Base-by-base conservation (phyloP, 64 coral and sea anemone species). In the Platygyra sinensis region DNA sequence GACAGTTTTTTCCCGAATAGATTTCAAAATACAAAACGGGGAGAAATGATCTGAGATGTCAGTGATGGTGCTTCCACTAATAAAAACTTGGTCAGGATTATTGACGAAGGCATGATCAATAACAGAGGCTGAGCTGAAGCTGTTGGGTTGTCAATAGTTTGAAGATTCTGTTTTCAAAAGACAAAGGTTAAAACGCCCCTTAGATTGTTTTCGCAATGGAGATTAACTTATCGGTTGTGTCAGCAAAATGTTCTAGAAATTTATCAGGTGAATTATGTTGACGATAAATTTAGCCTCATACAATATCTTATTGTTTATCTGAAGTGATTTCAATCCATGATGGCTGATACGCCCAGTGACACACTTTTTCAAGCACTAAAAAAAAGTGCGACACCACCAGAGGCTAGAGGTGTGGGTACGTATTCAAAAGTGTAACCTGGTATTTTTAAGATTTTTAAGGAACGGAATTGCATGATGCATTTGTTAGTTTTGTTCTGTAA, bases 31-130 rank as follows among this genome's bases (percentile, higher is more conserved):
- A 61, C 72, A 77, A 78, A 75, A 79, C 74, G 77, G 65, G 60
- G 83, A 86, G 62, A 67, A 86, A 67, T 86, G 61, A 86, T 86
- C 63, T 28, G 62, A 86, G n/a, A 72, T 51, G 36, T 86, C 62
- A 29, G 64, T 71, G 60, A 86, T 67, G 28, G 81, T 90, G 30
- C 81, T 90, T 49, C 77, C 88, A 64, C 76, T 90, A 72, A 63
- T 64, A 29, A 80, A 39, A 80, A 51, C 54, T 36, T 80, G 51
- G 20, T 81, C 77, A n/a, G 60, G 74, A 81, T 90, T 90, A 67
- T 80, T 90, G 30, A 80, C 50, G 28, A 90, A 90, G 42, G 81
- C 81, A 81, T 90, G 71, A 46, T 90, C 88, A 80, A 90, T 90
- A 15, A 81, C 25, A 80, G 88, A 79, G 67, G 88, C 88, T 46